These are phyloP conservation scores for Caenorhabditis sp. DNA, from an alignment of 2,888 invertebrate species.

Conservation along the genomic window DNA sequence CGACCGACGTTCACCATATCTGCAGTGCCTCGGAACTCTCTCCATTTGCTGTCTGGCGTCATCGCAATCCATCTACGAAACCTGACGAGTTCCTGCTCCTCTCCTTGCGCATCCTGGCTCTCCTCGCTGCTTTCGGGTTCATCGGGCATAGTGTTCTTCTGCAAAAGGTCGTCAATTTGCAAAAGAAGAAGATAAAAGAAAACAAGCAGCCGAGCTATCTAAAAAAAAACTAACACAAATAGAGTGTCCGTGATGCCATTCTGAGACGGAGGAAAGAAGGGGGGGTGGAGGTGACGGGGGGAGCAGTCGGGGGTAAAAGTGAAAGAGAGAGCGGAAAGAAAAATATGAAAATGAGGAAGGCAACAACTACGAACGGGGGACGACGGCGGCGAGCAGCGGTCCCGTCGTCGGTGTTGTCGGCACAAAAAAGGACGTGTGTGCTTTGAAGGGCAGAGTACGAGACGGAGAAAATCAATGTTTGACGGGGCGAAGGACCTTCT, in stretches of 20 bases:
- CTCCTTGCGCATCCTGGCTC: neutral
- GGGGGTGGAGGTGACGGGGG: neutral
- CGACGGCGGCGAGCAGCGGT: too few species aligned
- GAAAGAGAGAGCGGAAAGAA: neutral
- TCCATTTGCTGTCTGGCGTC: slow-evolving; percentile 21
- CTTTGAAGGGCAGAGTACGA: slow-evolving; percentile 6
- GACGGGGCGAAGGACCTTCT: neutral
- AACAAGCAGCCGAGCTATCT: too few species aligned
- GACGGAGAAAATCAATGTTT: slow-evolving; percentile 21
- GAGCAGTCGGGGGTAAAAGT: neutral
- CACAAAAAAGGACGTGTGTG: slow-evolving; percentile 16
- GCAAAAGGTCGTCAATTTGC: too few species aligned
- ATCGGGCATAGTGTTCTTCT: too few species aligned
- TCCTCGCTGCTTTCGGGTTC: neutral
- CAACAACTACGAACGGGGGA: slow-evolving; percentile 30
- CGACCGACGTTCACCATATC: slow-evolving; percentile 6
- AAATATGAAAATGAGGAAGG: slow-evolving; percentile 26
- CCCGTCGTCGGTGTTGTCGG: neutral
- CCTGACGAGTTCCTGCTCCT: slow-evolving; percentile 2
- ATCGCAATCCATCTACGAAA: slow-evolving; percentile 31
- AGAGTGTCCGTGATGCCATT: too few species aligned
- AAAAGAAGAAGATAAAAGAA: neutral
- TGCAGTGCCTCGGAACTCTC: slow-evolving; percentile 29
- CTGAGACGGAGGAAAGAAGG: neutral
- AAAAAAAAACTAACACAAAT: too few species aligned